Conservation (phyloP, 1,140 invertebrate genomes). For the Drosophila lacertosa region DNA sequence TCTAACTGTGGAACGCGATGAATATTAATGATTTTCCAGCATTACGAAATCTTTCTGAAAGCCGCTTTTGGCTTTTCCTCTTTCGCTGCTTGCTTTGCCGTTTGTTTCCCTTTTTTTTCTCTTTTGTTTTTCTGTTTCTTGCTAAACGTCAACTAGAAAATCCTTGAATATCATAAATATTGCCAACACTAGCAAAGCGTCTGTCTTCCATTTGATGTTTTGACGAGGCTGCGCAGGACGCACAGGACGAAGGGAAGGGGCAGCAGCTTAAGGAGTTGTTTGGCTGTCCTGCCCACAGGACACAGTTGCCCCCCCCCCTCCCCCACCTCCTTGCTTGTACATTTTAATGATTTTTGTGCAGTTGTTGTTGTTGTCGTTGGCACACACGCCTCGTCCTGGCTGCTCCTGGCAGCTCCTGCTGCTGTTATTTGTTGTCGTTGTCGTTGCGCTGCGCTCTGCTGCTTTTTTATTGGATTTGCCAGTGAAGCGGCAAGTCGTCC, state of each 20-base stretch:
- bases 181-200: slow-evolving; percentile 30
- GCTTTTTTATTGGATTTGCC: slow-evolving; percentile 58
- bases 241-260: neutral
- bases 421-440: slow-evolving; percentile 41
- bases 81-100: slow-evolving; percentile 4
- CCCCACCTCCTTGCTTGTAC: slow-evolving; percentile 19
- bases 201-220: slow-evolving; percentile 47
- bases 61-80: slow-evolving; percentile 31
- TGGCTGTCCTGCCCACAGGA: slow-evolving; percentile 36
- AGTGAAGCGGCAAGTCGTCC: slow-evolving; percentile 38
- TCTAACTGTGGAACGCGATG: slow-evolving; percentile 41
- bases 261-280: slow-evolving; percentile 53
- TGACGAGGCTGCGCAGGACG: slow-evolving; percentile 34
- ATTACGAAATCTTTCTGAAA: slow-evolving; percentile 38
- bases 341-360: slow-evolving; percentile 67
- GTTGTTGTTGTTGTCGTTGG: slow-evolving; percentile 39
- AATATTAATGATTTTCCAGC: slow-evolving; percentile 64
- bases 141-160: slow-evolving; percentile 65
- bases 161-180: slow-evolving; percentile 79
- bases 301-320: slow-evolving; percentile 18
- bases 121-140: slow-evolving; percentile 19
- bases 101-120: slow-evolving; percentile 23
- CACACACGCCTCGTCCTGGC: slow-evolving; percentile 35
- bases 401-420: slow-evolving; percentile 11
- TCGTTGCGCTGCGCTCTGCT: slow-evolving; percentile 32